phyloP scores from a whole-genome alignment of 2,113 vertebrate genomes.

The Limnothrissa miodon region DNA sequence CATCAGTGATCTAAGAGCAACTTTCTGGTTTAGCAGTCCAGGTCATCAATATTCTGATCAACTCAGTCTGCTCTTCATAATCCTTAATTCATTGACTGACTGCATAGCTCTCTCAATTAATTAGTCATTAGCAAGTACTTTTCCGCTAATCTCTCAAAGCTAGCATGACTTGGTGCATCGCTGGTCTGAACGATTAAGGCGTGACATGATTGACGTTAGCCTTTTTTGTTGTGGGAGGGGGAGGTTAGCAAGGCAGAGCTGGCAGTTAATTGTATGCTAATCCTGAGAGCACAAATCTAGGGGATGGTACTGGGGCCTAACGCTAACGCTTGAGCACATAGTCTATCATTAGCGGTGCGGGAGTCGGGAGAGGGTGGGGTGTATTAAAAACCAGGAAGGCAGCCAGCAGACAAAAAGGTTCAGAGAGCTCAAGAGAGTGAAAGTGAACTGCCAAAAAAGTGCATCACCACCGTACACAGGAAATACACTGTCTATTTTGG shows the following conservation, averaged over 20 bases:
- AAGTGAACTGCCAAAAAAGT: background rate
- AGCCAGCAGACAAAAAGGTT: constrained; percentile 46
- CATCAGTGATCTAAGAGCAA: background rate
- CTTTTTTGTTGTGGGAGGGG: background rate
- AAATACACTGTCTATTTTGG: background rate
- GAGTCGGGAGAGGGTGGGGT: constrained; percentile 15
- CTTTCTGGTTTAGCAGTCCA: background rate
- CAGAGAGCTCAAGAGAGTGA: background rate
- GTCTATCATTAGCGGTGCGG: constrained; percentile 28
- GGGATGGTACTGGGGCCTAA: background rate
- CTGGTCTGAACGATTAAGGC: constrained; percentile 32
- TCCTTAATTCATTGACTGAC: background rate
- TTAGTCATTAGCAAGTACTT: constrained; percentile 23
- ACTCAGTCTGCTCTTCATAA: background rate
- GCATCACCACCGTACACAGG: background rate
- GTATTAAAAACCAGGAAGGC: constrained; percentile 24
- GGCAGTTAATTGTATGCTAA: constrained; percentile 37
- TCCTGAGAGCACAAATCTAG: constrained; percentile 19
- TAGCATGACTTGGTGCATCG: constrained; percentile 24
- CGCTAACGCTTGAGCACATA: constrained; percentile 35
- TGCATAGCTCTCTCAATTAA: constrained; percentile 10
- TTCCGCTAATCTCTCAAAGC: constrained; percentile 1
- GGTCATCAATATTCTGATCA: constrained; percentile 9
- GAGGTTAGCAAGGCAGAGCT: constrained; percentile 41
- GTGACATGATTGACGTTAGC: constrained; percentile 27